Evolutionary conservation across 2,113 vertebrate genomes (phyloP), one percentile per base, ranked within the genome.

Genomic region (Myrmecobius fasciatus): DNA sequence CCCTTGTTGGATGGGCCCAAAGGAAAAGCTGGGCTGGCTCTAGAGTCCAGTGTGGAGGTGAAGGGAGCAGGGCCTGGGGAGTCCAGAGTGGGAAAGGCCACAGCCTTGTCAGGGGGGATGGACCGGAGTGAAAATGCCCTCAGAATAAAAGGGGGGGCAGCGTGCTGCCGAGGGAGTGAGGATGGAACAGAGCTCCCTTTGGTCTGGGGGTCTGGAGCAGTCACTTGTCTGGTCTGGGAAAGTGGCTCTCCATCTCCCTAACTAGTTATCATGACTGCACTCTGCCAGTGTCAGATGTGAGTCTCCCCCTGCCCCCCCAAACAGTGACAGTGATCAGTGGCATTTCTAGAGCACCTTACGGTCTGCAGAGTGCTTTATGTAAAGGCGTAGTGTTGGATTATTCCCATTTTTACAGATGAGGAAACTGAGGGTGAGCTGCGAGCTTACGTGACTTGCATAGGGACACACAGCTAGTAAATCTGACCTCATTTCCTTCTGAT

Each of bases 141-240:
- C 52, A 28, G 36, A 91, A 52, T 53, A 90, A 53, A 48, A 7
- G 3, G 25, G 51, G 54, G 93, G 26, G 52, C 52, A 53, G 20
- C 24, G 53, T 53, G 20, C 5, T 54, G 52, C 43, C 9, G 43
- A 91, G 89, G 88, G 46, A 91, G 25, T 53, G 14, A 93, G 49
- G 26, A 48, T 36, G 91, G 52, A 91, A 47, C 24, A 48, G 93
- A 93, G 52, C 46, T 51, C 51, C 36, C 53, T 94, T 93, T 90
- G 3, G 49, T 89, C 89, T 3, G 48, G 9, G 49, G 11, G 49
- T 51, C 49, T 51, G 49, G 9, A 49, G 9, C 11, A 51, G 49
- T 51, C 49, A 51, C 49, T 51, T 95, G 89, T 75, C 10, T 94
- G 93, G 43, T 22, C 26, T 89, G 3, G 60, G n/a, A 91, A 51